These are phyloP conservation scores for Helicoverpa zea DNA, from an alignment of 1,140 invertebrate species.

Conservation along the genomic window DNA sequence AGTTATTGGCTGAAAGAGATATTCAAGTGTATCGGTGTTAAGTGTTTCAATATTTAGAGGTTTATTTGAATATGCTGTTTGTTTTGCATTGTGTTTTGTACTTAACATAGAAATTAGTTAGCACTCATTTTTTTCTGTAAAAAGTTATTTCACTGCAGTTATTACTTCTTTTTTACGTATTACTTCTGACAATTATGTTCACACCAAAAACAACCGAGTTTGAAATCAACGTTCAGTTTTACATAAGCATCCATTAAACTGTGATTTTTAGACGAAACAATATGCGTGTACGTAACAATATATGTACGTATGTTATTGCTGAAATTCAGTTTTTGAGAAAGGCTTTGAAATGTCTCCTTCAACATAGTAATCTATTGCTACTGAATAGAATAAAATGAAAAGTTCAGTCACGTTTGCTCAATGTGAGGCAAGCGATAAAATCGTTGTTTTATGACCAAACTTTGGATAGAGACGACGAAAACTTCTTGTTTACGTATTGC, in stretches of 20 bases:
- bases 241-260: too few species aligned
- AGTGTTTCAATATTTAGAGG: not conserved
- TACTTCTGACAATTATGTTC: too few species aligned
- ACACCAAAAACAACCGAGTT: too few species aligned
- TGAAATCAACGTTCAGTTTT: too few species aligned
- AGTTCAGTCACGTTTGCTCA: constrained; percentile 44
- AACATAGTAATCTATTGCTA: not conserved
- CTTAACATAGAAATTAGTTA: too few species aligned
- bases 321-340: too few species aligned
- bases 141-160: not conserved
- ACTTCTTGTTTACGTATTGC: constrained; percentile 40
- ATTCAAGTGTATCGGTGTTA: not conserved
- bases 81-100: not conserved
- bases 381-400: constrained; percentile 26
- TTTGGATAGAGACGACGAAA: constrained; percentile 23
- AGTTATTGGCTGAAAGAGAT: constrained; percentile 26
- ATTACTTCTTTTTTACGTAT: too few species aligned
- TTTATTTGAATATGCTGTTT: not conserved
- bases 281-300: too few species aligned
- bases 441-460: constrained; percentile 49
- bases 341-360: not conserved
- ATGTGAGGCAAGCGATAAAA: constrained; percentile 40
- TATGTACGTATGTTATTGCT: too few species aligned
- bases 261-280: too few species aligned
- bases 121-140: not conserved